Evolutionary conservation across 2,797 vertebrate species (phyloP).

Genomic region (Pogoniulus pusillus): DNA sequence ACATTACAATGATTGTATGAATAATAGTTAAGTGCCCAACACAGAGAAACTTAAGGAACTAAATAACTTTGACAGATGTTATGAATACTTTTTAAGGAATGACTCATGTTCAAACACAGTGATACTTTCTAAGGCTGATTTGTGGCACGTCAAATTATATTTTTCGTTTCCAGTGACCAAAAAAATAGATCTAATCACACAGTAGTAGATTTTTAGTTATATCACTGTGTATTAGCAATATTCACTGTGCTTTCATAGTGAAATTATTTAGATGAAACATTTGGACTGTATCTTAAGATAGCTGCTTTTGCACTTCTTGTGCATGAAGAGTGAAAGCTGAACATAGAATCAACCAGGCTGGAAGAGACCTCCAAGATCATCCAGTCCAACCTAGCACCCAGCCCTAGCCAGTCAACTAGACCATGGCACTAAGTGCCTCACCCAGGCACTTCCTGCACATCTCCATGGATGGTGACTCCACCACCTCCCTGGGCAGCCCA

Average conservation of each 20-base stretch:
- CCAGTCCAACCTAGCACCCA: too few species aligned
- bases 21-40: not conserved
- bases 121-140: not conserved
- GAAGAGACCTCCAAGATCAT: too few species aligned
- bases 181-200: not conserved
- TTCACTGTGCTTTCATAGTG: not conserved
- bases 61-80: conserved; percentile 3
- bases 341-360: too few species aligned
- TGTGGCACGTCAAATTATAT: not conserved
- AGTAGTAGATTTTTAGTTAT: not conserved
- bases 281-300: not conserved
- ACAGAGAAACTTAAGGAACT: not conserved
- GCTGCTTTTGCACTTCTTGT: not conserved
- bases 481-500: too few species aligned
- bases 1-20: not conserved
- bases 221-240: not conserved
- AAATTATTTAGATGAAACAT: not conserved
- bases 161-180: not conserved
- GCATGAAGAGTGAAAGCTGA: not conserved
- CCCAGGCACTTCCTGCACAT: too few species aligned
- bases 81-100: not conserved
- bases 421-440: too few species aligned
- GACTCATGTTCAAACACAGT: not conserved
- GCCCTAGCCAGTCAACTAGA: too few species aligned
- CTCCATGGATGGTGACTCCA: too few species aligned